Evolutionary conservation across 1,140 invertebrate genomes (phyloP), one percentile per base, ranked within the genome.

Genomic region (Macrostomum lignano): DNA sequence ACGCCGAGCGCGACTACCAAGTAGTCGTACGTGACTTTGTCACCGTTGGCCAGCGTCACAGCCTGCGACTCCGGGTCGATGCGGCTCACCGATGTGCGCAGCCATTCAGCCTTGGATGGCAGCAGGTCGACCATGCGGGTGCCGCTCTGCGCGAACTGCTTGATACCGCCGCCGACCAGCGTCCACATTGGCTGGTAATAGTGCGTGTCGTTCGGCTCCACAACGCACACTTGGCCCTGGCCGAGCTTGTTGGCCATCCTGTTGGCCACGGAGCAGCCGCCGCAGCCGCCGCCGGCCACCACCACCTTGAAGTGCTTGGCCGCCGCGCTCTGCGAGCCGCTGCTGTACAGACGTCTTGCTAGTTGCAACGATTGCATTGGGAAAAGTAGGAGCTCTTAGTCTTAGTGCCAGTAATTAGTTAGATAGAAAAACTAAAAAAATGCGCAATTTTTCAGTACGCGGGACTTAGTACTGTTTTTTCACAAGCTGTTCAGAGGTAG

Each of bases 111-210:
- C 29, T 69, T 63, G 36, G 63, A 52, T 0, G 79, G 76, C n/a
- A 91, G 51, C 10, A 84, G 69, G 21, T 63, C 49, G 21, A 36
- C 35, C 65, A 70, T 82, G 2, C 55, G 42, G 29, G 64, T 64
- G 13, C 57, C 56, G 2, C 73, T 67, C 0, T 68, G 51, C 3
- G 67, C 51, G 7, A 88, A 44, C 7, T 54, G 61, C 48, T 71
- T 76, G 25, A 84, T 65, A 0, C 79, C 81, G n/a, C 70, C 79
- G 0, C 82, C 86, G 24, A 93, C 68, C 23, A 94, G 55, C 0
- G 84, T 94, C 55, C 75, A 91, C 44, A 88, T 62, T 0, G 86
- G 78, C 52, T 96, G 84, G 60, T 94, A 93, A 58, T 86, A 93
- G 58, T 94, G 84, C 9, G 59, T 57, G 74, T 71, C 64, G 45